Percentiles rank a stretch among this genome's conserved stretches.
phyloP scores from a whole-genome alignment of 1,140 invertebrate genomes.

The Scaptodrosophila lebanonensis region DNA sequence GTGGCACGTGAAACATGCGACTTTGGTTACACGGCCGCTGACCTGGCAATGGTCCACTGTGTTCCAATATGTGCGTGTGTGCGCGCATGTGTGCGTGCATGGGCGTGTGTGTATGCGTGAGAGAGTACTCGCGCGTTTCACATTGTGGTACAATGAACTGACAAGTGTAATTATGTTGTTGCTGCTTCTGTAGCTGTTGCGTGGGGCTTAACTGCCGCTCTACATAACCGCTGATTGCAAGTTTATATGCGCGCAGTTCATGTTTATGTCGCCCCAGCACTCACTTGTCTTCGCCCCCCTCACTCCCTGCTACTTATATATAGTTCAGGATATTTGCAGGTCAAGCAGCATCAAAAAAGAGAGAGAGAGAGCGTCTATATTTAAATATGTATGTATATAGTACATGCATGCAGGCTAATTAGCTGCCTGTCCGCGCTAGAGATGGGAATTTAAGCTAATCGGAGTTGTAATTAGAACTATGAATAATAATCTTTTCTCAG shows the following conservation, averaged over 20 bases:
- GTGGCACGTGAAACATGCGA: conserved; percentile 56
- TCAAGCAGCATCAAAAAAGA: too few species aligned
- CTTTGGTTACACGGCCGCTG: conserved; percentile 38
- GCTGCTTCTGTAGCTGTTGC: conserved; percentile 4
- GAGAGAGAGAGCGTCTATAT: too few species aligned
- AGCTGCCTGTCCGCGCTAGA: too few species aligned
- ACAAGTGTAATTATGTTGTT: conserved; percentile 71
- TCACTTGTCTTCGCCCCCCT: background rate
- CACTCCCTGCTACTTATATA: background rate
- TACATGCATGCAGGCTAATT: too few species aligned
- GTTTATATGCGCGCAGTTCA: conserved; percentile 50
- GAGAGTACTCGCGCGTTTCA: conserved; percentile 16
- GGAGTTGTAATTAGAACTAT: too few species aligned
- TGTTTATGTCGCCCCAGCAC: conserved; percentile 13
- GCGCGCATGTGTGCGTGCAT: background rate
- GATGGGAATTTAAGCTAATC: too few species aligned
- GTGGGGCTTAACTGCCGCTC: conserved; percentile 23
- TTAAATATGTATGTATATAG: too few species aligned
- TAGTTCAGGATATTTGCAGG: conserved; percentile 8
- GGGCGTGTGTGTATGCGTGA: conserved; percentile 6
- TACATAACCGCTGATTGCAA: conserved; percentile 65
- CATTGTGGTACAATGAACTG: conserved; percentile 71
- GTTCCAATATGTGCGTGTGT: background rate
- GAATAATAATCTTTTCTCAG: too few species aligned
- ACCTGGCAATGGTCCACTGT: conserved; percentile 20